phyloP scores from a whole-genome alignment of 2,888 invertebrate genomes.

The Bugula neritina region DNA sequence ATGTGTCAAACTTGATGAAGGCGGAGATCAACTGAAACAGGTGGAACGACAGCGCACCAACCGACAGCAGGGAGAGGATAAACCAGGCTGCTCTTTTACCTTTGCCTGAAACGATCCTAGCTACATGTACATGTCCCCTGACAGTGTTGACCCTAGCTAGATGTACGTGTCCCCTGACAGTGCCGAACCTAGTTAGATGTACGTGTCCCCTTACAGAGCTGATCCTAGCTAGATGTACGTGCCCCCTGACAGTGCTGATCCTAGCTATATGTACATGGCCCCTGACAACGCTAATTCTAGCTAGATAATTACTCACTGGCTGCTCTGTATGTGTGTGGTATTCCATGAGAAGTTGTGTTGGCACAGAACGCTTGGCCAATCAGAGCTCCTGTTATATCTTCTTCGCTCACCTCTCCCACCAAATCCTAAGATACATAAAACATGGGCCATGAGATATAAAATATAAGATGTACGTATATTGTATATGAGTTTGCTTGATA shows the following conservation, averaged over 20 bases:
- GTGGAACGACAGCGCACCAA: neutral
- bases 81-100: neutral
- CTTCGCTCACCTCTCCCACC: neutral
- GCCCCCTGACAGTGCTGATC: too few relatives aligned
- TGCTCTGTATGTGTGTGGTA: slow-evolving; percentile 30
- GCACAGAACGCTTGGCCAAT: slow-evolving; percentile 27
- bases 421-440: neutral
- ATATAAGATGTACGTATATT: too few relatives aligned
- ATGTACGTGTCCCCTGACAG: too few relatives aligned
- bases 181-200: too few relatives aligned
- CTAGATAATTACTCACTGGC: slow-evolving; percentile 6
- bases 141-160: too few relatives aligned
- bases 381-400: neutral
- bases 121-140: too few relatives aligned
- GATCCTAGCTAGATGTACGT: too few relatives aligned
- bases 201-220: too few relatives aligned
- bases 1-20: slow-evolving; percentile 15
- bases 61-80: slow-evolving; percentile 6
- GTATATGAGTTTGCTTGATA: too few relatives aligned
- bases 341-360: slow-evolving; percentile 31
- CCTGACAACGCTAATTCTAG: too few relatives aligned
- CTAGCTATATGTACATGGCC: too few relatives aligned
- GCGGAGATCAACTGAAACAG: neutral
- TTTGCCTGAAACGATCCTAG: neutral
- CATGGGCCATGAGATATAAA: too few relatives aligned